Evolutionary conservation across 2,888 invertebrate species (phyloP).

Genomic region (Cosmia trapezina): DNA sequence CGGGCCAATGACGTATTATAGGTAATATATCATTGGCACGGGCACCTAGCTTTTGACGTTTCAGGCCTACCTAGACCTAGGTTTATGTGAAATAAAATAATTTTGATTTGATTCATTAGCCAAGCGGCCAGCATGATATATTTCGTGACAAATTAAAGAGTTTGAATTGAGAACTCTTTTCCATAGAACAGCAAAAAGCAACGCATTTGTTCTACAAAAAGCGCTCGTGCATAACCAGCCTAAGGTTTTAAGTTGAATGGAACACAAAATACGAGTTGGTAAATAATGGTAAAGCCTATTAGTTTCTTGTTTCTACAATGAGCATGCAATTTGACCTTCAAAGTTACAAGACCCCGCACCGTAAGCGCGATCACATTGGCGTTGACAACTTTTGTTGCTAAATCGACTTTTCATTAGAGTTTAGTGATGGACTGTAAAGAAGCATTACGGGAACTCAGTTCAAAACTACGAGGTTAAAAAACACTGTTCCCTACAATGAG

Average conservation of each 20-base stretch:
- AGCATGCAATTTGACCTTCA: slow-evolving; percentile 52
- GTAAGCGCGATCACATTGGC: background rate
- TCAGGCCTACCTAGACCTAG: no score
- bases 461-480: background rate
- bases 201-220: slow-evolving; percentile 21
- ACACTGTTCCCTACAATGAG: no score
- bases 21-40: no score
- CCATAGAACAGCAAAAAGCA: background rate
- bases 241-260: slow-evolving; percentile 29
- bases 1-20: no score
- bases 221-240: background rate
- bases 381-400: background rate
- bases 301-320: slow-evolving; percentile 3
- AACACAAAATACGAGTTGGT: slow-evolving; percentile 1
- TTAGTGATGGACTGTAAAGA: background rate
- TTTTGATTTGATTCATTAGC: background rate
- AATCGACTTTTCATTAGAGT: background rate
- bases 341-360: slow-evolving; percentile 22
- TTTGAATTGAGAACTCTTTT: background rate
- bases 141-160: background rate
- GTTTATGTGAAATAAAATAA: background rate
- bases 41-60: background rate
- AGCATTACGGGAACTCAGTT: background rate
- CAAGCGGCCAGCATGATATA: background rate
- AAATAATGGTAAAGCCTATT: slow-evolving; percentile 7